phyloP scores from a whole-genome alignment of 2,888 invertebrate genomes.

The Rhyacophila evoluta region DNA sequence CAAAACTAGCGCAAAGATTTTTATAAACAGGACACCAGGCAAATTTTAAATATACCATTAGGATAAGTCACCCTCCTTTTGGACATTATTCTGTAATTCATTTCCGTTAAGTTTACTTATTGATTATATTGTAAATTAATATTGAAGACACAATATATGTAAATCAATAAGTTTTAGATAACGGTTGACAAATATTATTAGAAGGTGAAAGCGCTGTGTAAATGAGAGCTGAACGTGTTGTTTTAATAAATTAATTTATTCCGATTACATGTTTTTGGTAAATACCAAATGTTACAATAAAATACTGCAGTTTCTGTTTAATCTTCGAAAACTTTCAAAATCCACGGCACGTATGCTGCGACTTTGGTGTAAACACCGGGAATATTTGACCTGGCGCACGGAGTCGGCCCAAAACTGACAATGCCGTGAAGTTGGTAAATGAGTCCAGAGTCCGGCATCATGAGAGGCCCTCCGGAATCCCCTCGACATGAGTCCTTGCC shows the following conservation, averaged over 20 bases:
- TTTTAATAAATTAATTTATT: not conserved
- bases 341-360: conserved; percentile 64
- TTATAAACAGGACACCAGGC: no score
- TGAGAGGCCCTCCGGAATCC: conserved; percentile 73
- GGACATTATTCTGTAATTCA: no score
- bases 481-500: conserved; percentile 70
- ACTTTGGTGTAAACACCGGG: conserved; percentile 67
- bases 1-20: not conserved
- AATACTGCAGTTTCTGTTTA: not conserved
- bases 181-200: no score
- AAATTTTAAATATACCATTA: no score
- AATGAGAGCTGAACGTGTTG: no score
- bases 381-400: conserved; percentile 60
- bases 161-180: no score
- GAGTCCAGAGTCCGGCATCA: conserved; percentile 57
- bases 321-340: conserved; percentile 56
- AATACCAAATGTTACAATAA: not conserved
- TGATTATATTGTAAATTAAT: no score
- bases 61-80: no score
- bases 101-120: no score
- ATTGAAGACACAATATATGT: no score
- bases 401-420: conserved; percentile 64
- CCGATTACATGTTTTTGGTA: not conserved
- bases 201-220: no score
- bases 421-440: conserved; percentile 62